Evolutionary conservation across 2,113 vertebrate species (phyloP), one percentile per base, ranked within the genome.

Genomic region (Neoarius graeffei): DNA sequence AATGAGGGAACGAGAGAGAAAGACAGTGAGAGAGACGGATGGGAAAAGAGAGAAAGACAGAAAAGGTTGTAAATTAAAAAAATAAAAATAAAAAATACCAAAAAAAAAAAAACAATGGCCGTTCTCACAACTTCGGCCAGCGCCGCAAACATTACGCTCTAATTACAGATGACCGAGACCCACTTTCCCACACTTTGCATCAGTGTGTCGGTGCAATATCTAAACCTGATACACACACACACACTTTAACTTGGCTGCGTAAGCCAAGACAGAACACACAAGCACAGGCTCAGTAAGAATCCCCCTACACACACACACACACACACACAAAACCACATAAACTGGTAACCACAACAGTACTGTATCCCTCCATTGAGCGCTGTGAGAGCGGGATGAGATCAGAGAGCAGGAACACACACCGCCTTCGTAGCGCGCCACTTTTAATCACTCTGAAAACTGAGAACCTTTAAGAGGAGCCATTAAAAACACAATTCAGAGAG

Each of bases 381-480:
- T 85, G 84, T 62, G 71, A 76, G 84, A 69, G 71, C 85, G 48
- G 85, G 85, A 88, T 79, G 87, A 88, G 87, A 87, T 87, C 86
- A 88, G 87, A 76, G 81, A 77, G 71, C 81, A 88, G 87, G 87
- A 88, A 84, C 81, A 88, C 87, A 84, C 87, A 84, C 81, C 60
- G 76, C 85, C 60, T 62, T 83, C 59, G 79, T 81, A 81, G 84
- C 60, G 74, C 77, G 77, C 83, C 50, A 71, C 66, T 73, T 88
- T 81, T 87, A 88, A 69, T 87, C 87, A 89, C 85, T 84, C 74
- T 90, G 89, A 88, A 90, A 89, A 50, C 77, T 66, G 69, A 88
- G 79, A 88, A 83, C 62, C 84, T 88, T 86, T 83, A 91, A 83
- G 87, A 86, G 59, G 69, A 35, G 84, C 82, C 86, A 89, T 90